phyloP scores from a whole-genome alignment of 2,888 invertebrate genomes.

The Parnassius smintheus region DNA sequence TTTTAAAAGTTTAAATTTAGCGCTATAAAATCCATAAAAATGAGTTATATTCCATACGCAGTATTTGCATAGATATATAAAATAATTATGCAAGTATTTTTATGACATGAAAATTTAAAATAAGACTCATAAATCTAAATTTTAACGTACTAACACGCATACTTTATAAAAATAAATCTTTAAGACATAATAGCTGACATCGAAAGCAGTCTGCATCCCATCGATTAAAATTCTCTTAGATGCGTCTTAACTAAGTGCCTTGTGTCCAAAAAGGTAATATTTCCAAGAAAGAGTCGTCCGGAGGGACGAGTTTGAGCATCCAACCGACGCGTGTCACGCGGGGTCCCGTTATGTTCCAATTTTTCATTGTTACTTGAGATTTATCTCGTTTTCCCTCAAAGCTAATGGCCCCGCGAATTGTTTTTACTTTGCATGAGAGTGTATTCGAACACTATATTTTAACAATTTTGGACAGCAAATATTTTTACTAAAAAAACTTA shows the following conservation, averaged over 20 bases:
- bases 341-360: conserved; percentile 58
- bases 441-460: neutral
- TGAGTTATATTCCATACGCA: too few relatives aligned
- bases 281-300: conserved; percentile 26
- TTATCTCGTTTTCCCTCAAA: conserved; percentile 43
- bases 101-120: too few relatives aligned
- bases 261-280: conserved; percentile 39
- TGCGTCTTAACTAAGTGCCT: conserved; percentile 57
- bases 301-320: conserved; percentile 8
- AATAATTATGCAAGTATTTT: too few relatives aligned
- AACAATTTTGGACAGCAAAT: neutral
- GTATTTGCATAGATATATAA: too few relatives aligned
- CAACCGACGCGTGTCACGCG: conserved; percentile 53
- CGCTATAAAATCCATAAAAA: too few relatives aligned
- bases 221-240: conserved; percentile 23
- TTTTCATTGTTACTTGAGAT: conserved; percentile 54
- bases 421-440: conserved; percentile 30
- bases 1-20: too few relatives aligned
- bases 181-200: neutral
- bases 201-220: neutral
- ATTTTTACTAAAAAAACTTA: too few relatives aligned
- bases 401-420: conserved; percentile 29
- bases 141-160: too few relatives aligned
- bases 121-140: too few relatives aligned
- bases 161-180: neutral